Conservation (phyloP, 2,113 vertebrate genomes). For the Grammomys dolichurus region DNA sequence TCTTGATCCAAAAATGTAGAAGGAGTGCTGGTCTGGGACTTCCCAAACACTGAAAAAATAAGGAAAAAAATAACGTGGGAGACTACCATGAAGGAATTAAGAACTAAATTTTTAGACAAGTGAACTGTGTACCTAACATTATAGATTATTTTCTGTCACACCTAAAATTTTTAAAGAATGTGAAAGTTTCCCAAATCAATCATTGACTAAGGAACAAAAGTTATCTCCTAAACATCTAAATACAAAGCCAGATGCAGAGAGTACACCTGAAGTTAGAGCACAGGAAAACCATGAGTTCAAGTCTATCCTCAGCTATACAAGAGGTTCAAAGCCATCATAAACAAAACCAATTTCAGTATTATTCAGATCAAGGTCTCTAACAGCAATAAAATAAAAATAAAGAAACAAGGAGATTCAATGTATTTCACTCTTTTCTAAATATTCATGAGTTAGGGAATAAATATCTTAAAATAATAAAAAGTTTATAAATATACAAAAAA, state of each 20-base stretch:
- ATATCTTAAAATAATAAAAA: neutral
- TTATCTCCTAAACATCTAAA: neutral
- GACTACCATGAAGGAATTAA: neutral
- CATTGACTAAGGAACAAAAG: neutral
- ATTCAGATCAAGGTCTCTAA: neutral
- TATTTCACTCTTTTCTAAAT: neutral
- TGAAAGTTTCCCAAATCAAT: neutral
- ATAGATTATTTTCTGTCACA: neutral
- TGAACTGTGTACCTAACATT: neutral
- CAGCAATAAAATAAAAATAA: conserved; percentile 1
- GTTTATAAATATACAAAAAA: neutral
- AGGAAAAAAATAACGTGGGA: neutral
- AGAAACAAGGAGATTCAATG: neutral
- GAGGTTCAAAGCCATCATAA: neutral
- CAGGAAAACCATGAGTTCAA: neutral
- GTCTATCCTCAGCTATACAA: neutral
- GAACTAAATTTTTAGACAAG: neutral
- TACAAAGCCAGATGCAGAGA: neutral
- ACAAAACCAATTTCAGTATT: neutral
- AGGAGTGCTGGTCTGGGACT: neutral
- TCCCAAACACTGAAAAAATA: neutral
- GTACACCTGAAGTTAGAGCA: neutral
- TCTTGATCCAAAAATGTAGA: neutral
- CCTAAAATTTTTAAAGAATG: neutral
- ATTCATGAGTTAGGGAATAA: neutral